Percentiles rank a stretch among this genome's conserved stretches.
phyloP scores from a whole-genome alignment of 2,797 vertebrate genomes.

The Phaenicophaeus curvirostris region DNA sequence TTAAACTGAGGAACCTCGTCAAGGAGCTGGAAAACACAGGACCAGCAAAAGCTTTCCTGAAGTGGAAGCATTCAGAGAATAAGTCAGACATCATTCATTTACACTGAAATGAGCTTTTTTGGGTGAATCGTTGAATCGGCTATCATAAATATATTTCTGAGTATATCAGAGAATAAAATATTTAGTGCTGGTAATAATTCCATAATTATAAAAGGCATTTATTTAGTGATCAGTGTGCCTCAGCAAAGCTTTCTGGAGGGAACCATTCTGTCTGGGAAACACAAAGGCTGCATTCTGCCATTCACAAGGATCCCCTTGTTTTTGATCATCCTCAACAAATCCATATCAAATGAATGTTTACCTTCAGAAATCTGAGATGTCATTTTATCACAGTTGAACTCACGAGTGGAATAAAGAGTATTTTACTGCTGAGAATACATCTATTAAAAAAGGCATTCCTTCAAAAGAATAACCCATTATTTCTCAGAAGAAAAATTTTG shows the following conservation, averaged over 20 bases:
- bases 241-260: not conserved
- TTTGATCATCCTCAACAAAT: constrained; percentile 13
- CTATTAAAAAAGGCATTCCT: not conserved
- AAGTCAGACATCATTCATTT: not conserved
- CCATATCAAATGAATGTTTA: not conserved
- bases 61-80: not conserved
- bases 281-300: constrained; percentile 22
- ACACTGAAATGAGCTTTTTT: not conserved
- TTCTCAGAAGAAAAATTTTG: not conserved
- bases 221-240: not conserved
- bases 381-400: not conserved
- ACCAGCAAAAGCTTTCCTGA: not conserved
- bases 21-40: not conserved
- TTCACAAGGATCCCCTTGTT: constrained; percentile 26
- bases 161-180: not conserved
- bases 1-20: not conserved
- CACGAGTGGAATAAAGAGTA: not conserved
- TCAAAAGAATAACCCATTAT: not conserved
- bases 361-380: constrained; percentile 27
- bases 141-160: not conserved
- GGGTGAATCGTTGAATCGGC: not conserved
- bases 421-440: not conserved
- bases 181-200: not conserved
- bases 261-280: not conserved
- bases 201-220: not conserved